Evolutionary conservation across 2,113 vertebrate genomes (phyloP).

Genomic region (Tauraco erythrolophus): DNA sequence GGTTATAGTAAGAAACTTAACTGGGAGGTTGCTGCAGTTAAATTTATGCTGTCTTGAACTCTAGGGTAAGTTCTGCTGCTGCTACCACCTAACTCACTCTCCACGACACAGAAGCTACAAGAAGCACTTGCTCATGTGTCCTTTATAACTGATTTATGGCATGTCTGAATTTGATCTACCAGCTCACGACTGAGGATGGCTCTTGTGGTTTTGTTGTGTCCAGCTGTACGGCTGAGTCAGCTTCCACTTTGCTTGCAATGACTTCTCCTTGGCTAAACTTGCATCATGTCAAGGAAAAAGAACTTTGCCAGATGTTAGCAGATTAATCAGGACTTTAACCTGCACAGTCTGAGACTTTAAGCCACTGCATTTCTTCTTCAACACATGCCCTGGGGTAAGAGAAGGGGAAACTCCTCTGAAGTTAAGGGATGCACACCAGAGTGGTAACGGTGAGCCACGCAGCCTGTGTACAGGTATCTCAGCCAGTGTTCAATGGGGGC

Average conservation of each 20-base stretch:
- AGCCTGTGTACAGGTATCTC: background rate
- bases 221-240: background rate
- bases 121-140: background rate
- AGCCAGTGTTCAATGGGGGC: background rate
- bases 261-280: background rate
- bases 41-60: background rate
- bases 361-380: background rate
- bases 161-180: conserved; percentile 16
- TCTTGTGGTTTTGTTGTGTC: background rate
- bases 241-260: background rate
- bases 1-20: background rate
- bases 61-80: background rate
- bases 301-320: background rate
- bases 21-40: background rate
- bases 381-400: background rate
- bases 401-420: background rate
- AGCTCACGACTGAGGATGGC: background rate
- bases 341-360: background rate
- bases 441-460: background rate
- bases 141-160: background rate
- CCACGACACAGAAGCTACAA: background rate
- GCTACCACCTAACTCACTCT: background rate
- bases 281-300: background rate
- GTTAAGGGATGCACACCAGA: background rate
- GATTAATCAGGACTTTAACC: background rate